Evolutionary conservation across 2,113 vertebrate genomes (phyloP), one percentile per base, ranked within the genome.

Genomic region (Poecile atricapillus): DNA sequence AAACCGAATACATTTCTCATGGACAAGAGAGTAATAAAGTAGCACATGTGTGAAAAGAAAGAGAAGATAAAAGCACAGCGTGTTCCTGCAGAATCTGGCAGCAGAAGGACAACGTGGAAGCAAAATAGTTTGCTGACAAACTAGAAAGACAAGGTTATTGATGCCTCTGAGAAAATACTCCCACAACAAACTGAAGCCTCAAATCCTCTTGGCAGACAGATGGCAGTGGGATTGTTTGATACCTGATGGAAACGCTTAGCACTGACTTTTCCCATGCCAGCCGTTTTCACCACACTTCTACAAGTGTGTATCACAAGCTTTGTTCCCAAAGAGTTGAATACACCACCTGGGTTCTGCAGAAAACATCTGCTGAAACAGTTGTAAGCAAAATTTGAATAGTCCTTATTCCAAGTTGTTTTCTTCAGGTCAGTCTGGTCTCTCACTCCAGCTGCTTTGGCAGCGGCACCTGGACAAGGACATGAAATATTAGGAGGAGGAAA

Each of bases 371-470:
- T 75, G 78, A 83, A 94, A 90, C 19, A 58, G 83, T 92, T 75
- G 79, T 71, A 92, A 82, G 93, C 88, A 90, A 71, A 93, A 91
- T 75, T 69, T 78, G 53, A 60, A 81, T 22, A 94, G 93, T 96
- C 96, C 71, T 64, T 87, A 64, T 69, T 79, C 89, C 76, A 83
- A 25, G 58, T 70, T 91, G 74, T 89, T 94, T 96, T 93, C 95
- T 94, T 93, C 35, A 52, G 55, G 50, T 81, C 83, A 81, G 52
- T 58, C 91, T 86, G 65, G 63, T 80, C 46, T 83, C 93, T 96
- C 98, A 99, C 59, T 98, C 99, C 97, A 99, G 96, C 71, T 93
- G 98, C 98, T 99, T 99, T 35, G 99, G 99, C 92, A 99, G 94
- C 2, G 99, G 99, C 53, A 99, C 99, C 99, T 99, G 97, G 75